A percentile compares a stretch with the other conserved stretches of the same genome.
Conservation (phyloP, 2,888 invertebrate species). For the Tipula helvola region DNA sequence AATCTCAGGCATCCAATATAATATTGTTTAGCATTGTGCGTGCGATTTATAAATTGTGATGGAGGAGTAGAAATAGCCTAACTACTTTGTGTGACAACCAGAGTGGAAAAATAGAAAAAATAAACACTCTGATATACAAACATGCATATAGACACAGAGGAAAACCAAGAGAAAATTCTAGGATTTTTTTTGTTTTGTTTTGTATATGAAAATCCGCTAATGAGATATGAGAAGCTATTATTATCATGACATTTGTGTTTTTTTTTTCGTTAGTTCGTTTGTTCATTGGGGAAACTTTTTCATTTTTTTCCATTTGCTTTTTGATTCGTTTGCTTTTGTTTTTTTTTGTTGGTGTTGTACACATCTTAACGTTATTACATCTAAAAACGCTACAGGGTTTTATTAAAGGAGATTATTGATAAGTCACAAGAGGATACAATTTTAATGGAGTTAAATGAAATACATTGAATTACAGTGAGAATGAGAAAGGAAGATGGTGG, state of each 20-base stretch:
- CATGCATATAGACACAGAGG: neutral
- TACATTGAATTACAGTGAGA: neutral
- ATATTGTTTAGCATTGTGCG: neutral
- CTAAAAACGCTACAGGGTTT: neutral
- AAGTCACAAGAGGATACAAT: neutral
- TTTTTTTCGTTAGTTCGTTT: neutral
- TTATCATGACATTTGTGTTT: neutral
- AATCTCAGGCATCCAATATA: neutral
- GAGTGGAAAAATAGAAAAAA: neutral
- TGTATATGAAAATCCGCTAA: neutral
- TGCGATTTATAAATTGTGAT: neutral
- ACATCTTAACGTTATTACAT: neutral
- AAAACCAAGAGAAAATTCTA: neutral
- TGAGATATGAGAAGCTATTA: neutral
- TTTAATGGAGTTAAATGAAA: constrained; percentile 4
- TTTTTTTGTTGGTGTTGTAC: neutral
- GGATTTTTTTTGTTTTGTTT: neutral
- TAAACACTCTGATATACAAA: neutral
- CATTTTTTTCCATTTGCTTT: neutral
- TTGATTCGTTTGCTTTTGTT: neutral
- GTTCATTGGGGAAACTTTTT: neutral
- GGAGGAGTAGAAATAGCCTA: neutral
- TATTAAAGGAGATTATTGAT: neutral
- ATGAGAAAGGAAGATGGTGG: neutral
- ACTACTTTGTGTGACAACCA: neutral